Evolutionary conservation across 2,113 vertebrate genomes (phyloP).

Genomic region (Amazona vittata): DNA sequence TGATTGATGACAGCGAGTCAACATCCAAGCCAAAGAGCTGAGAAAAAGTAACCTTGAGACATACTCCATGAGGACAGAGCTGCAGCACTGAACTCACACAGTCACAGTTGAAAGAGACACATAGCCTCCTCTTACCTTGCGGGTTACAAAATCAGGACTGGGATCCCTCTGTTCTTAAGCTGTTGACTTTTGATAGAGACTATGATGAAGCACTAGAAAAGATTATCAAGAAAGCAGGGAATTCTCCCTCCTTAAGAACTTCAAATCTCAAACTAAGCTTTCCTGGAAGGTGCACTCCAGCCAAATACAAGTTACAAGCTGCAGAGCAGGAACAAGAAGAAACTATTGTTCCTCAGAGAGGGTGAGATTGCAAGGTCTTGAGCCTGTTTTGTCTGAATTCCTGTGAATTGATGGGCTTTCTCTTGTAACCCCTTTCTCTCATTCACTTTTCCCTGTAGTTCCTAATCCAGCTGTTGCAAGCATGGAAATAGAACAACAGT

Average conservation of each 20-base stretch:
- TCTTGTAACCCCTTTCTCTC: neutral
- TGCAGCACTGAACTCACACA: neutral
- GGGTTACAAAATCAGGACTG: neutral
- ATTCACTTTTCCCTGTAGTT: neutral
- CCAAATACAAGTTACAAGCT: neutral
- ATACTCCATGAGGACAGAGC: neutral
- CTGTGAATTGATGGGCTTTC: neutral
- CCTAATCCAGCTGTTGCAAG: neutral
- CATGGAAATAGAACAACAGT: neutral
- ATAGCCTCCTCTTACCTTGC: accelerated
- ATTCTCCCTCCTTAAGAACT: neutral
- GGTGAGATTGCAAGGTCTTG: neutral
- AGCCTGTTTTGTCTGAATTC: neutral
- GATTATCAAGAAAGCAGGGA: neutral
- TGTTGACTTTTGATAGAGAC: neutral
- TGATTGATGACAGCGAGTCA: neutral
- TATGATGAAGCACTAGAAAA: neutral
- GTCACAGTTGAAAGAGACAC: neutral
- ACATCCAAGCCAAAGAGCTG: neutral
- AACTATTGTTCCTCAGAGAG: neutral
- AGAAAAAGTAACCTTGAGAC: neutral
- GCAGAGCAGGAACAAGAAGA: neutral
- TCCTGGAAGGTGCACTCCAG: neutral
- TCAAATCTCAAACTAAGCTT: neutral
- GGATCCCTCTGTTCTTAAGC: neutral